Evolutionary conservation across 2,888 invertebrate genomes (phyloP).

Genomic region (Napeogenes inachia): DNA sequence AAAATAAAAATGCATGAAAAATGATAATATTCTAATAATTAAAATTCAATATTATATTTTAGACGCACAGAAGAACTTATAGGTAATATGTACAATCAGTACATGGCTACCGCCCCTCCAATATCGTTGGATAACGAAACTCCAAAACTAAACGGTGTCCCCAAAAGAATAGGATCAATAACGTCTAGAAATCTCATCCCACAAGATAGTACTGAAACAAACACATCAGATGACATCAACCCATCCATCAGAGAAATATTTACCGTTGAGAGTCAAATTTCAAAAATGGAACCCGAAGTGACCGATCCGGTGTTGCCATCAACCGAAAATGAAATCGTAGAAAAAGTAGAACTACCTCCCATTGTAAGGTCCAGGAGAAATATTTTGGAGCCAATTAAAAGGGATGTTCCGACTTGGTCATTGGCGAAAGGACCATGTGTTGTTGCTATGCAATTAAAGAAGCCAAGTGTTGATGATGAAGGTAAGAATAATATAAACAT

Average conservation of each 20-base stretch:
- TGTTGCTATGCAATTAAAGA: slow-evolving; percentile 55
- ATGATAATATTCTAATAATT: background rate
- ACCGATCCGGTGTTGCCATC: slow-evolving; percentile 42
- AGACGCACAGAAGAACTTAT: slow-evolving; percentile 80
- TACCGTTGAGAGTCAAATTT: slow-evolving; percentile 60
- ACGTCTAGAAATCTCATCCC: slow-evolving; percentile 45
- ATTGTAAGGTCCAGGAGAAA: slow-evolving; percentile 58
- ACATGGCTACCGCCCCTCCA: slow-evolving; percentile 69
- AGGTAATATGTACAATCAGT: slow-evolving; percentile 73
- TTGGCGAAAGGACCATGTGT: slow-evolving; percentile 67
- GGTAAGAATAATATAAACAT: slow-evolving; percentile 33
- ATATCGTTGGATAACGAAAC: slow-evolving; percentile 52
- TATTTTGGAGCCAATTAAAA: slow-evolving; percentile 65
- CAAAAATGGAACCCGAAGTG: slow-evolving; percentile 44
- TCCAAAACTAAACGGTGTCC: slow-evolving; percentile 51
- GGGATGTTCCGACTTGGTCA: slow-evolving; percentile 65
- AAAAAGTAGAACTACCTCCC: slow-evolving; percentile 47
- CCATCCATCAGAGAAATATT: slow-evolving; percentile 60
- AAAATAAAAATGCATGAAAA: background rate
- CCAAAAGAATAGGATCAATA: slow-evolving; percentile 47
- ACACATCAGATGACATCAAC: slow-evolving; percentile 62
- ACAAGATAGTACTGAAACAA: slow-evolving; percentile 66
- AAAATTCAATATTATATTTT: slow-evolving; percentile 31
- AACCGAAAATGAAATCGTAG: slow-evolving; percentile 33
- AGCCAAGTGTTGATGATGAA: slow-evolving; percentile 36